A percentile compares a stretch with the other conserved stretches of the same genome.
Conservation (phyloP, 1,140 invertebrate species). For the Macrobrachium rosenbergii region DNA sequence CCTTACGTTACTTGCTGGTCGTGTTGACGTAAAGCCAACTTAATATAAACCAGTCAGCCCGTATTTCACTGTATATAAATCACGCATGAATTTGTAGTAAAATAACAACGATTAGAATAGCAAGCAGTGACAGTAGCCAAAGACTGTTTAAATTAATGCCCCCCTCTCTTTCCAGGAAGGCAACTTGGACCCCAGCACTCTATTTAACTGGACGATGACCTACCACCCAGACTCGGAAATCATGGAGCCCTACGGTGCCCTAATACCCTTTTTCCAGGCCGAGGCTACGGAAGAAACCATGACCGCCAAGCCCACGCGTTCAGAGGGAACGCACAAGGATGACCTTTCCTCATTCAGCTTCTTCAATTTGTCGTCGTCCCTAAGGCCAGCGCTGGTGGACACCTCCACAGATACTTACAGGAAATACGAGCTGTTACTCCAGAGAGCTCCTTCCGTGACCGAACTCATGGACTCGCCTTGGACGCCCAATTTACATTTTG, state of each 20-base stretch:
- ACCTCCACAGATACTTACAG: neutral
- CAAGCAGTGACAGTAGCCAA: neutral
- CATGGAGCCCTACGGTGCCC: conserved; percentile 52
- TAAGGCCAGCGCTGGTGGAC: conserved; percentile 13
- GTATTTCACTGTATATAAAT: neutral
- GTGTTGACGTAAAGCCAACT: too few species aligned
- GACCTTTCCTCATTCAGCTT: neutral
- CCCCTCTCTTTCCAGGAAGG: neutral
- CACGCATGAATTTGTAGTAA: too few species aligned
- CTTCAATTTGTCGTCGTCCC: neutral
- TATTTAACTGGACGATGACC: conserved; percentile 62
- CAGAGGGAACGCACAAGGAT: neutral
- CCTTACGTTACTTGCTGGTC: too few species aligned
- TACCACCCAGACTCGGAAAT: conserved; percentile 42
- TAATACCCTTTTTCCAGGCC: conserved; percentile 7
- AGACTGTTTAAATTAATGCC: neutral
- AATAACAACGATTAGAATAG: too few species aligned
- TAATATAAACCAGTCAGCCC: too few species aligned
- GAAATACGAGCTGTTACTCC: conserved; percentile 17
- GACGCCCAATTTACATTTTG: conserved; percentile 1
- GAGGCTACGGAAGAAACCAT: neutral
- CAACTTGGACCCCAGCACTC: conserved; percentile 7
- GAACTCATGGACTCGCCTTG: neutral
- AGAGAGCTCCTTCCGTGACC: neutral
- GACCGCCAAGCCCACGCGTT: too few species aligned